Evolutionary conservation across 2,113 vertebrate species (phyloP).

Genomic region (Circaetus gallicus): DNA sequence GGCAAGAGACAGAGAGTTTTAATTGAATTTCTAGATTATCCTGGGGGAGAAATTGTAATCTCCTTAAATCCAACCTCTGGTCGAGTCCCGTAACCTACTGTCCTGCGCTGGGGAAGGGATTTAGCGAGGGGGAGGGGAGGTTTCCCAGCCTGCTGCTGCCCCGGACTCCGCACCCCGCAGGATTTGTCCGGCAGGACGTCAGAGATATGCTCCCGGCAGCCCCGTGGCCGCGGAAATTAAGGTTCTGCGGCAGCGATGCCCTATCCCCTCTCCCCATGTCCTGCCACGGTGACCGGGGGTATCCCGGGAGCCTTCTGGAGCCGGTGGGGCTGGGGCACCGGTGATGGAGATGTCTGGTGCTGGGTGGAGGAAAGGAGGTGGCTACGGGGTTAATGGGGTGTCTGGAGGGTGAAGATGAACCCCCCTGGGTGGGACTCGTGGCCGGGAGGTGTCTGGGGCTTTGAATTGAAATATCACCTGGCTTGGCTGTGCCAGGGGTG

Average conservation of each 20-base stretch:
- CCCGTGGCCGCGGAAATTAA: fast-evolving
- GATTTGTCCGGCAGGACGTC: not conserved
- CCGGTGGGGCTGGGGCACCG: fast-evolving
- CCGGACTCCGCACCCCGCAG: fast-evolving
- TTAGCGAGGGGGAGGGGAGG: conserved; percentile 51
- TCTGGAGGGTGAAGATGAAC: not conserved
- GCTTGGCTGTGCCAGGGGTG: not conserved
- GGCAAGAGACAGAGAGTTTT: conserved; percentile 54
- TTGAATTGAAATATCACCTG: not conserved
- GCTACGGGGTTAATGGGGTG: fast-evolving
- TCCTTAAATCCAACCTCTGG: conserved; percentile 67
- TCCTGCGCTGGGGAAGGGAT: conserved; percentile 39
- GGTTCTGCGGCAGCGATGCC: not conserved
- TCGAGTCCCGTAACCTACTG: conserved; percentile 59
- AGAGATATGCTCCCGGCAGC: not conserved
- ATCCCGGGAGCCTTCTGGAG: not conserved
- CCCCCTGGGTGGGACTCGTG: fast-evolving
- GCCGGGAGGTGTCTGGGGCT: not conserved
- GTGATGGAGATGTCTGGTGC: not conserved
- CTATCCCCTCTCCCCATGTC: not conserved
- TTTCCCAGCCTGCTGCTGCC: not conserved
- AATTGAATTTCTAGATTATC: conserved; percentile 70
- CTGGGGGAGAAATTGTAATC: conserved; percentile 63
- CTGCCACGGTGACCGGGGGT: fast-evolving
- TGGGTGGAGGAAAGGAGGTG: not conserved